Evolutionary conservation across 2,113 vertebrate species (phyloP), one percentile per base, ranked within the genome.

Genomic region (Muntiacus reevesi): DNA sequence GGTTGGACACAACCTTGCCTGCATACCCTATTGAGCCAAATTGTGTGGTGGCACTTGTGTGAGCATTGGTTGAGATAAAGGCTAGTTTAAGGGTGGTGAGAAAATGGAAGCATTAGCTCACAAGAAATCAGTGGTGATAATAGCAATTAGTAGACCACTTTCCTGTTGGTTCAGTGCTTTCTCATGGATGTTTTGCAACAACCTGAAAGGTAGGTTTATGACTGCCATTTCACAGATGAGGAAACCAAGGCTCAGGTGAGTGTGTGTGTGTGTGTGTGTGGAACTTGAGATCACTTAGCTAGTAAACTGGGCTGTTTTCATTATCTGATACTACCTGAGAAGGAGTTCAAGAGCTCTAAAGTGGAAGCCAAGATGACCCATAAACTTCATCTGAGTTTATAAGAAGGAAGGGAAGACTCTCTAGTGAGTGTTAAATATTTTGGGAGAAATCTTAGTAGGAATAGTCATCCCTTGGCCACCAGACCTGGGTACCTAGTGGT

Each of bases 301-400:
- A 87, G 45, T 85, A 60, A 94, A 83, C 54, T 85, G 45, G 27
- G 13, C 57, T 87, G 33, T 78, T 52, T 94, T 95, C 84, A 67
- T 45, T 45, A 67, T 54, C 45, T 33, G 43, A 57, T 45, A 82
- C 57, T 84, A 16, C 78, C 67, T 71, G 67, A 79, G 71, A 55
- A 78, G 74, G 23, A 94, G 40, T 78, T 91, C 67, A 93, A 30
- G 54, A 17, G 76, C 81, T 96, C 89, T 83, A 60, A 95, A 91
- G 30, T 86, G 86, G 87, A 95, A 96, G 50, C 62, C 21, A 36
- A 52, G 10, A 57, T 79, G 79, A 60, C 14, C 47, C 45, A 12
- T 25, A 57, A 54, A 17, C 45, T 90, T 81, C 59, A 86, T 74
- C 33, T 91, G 55, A 60, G 50, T 82, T 89, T 45, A 33, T 59